Percentiles rank a stretch among this genome's conserved stretches.
Evolutionary conservation across 2,888 invertebrate genomes (phyloP).

Genomic region (Patella ulyssiponensis): DNA sequence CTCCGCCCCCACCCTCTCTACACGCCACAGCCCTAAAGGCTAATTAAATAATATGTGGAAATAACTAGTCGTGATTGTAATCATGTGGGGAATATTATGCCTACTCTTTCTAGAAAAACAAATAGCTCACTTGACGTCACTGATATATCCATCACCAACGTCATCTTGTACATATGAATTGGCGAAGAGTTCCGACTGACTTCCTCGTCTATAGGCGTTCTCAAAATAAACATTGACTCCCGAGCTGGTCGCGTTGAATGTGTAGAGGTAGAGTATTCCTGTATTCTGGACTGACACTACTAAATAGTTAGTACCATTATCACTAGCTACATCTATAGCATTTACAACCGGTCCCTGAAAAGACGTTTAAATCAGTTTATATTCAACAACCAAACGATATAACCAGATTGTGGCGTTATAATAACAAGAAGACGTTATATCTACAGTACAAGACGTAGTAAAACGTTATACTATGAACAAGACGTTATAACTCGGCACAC

Average conservation of each 20-base stretch:
- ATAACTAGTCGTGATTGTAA: no score
- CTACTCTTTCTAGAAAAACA: neutral
- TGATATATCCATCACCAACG: constrained; percentile 13
- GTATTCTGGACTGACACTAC: constrained; percentile 13
- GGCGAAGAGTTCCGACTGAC: constrained; percentile 4
- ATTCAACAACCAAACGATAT: no score
- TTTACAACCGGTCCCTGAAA: constrained; percentile 21
- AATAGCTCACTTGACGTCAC: constrained; percentile 15
- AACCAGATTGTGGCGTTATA: no score
- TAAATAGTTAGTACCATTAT: constrained; percentile 8
- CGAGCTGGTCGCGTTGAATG: neutral
- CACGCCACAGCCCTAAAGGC: no score
- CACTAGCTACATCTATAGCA: constrained; percentile 8
- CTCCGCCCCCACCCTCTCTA: no score
- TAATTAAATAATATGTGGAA: no score
- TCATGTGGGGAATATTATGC: no score
- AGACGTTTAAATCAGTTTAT: neutral
- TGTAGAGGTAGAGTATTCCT: constrained; percentile 19
- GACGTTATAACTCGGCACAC: no score
- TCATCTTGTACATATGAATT: neutral
- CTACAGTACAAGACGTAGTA: no score
- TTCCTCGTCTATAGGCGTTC: constrained; percentile 11
- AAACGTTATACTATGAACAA: no score
- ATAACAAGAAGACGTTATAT: no score
- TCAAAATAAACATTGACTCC: constrained; percentile 6